Evolutionary conservation across 1,140 invertebrate genomes (phyloP), one percentile per base, ranked within the genome.

Genomic region (Pararge aegeria): DNA sequence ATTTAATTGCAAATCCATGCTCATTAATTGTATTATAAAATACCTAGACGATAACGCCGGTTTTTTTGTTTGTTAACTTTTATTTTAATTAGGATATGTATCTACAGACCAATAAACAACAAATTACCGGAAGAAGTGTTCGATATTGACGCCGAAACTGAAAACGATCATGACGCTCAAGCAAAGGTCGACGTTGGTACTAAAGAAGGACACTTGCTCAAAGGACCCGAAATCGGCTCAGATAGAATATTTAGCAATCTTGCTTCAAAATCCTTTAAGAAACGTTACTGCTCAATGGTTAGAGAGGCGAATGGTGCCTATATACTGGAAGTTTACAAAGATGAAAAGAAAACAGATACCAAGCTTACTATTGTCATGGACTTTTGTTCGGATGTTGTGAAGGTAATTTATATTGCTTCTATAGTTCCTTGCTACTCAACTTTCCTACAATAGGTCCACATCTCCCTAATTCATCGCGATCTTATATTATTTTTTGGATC

Each of bases 281-380:
- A 95, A 81, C 92, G 97, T 52, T 98, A 95, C 90, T 97, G 97
- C 89, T 95, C 95, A 89, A 91, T 98, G 71, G 91, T 96, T 53
- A 95, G 96, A 87, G 96, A 97, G 89, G 94, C 96, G 24, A 96
- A 98, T 87, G 96, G 96, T 9, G 96, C 96, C 0, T 97, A 97
- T 72, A 95, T 97, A 71, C 91, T 98, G 16, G 96, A 98, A 88
- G 93, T 98, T 71, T 96, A 96, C 79, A 98, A 98, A 91, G 97
- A 98, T 90, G 96, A 98, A 54, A 96, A 95, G 77, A 97, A 96
- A 87, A 93, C 93, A 1, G 97, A 98, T 74, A 94, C 95, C 0
- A 98, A 98, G 90, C 93, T 95, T 59, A 95, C 95, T n/a, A 96
- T 98, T 85, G 96, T 96, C 61, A 95, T 98, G 93, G 97, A 98